phyloP scores from a whole-genome alignment of 2,113 vertebrate species.

The Variabilichromis moorii region DNA sequence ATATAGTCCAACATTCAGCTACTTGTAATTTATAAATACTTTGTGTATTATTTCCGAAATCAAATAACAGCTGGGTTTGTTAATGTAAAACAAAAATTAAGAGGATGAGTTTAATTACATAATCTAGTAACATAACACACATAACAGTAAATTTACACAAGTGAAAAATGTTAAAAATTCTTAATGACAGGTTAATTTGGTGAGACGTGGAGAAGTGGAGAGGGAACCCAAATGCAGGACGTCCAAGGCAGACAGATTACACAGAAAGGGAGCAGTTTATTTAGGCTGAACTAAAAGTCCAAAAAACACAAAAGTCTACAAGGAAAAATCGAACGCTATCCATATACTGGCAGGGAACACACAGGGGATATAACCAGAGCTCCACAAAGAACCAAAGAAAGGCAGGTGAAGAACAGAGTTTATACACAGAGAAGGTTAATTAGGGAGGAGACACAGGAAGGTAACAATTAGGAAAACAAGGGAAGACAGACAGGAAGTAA shows the following conservation, averaged over 20 bases:
- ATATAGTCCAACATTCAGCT: background rate
- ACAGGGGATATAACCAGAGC: background rate
- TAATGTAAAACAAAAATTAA: background rate
- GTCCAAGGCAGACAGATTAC: background rate
- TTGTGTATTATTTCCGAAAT: background rate
- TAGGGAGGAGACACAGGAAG: background rate
- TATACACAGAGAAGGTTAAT: background rate
- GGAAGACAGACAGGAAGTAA: background rate
- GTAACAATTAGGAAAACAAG: background rate
- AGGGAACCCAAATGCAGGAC: background rate
- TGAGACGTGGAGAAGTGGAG: background rate
- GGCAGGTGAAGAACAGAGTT: background rate
- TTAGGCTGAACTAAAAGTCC: background rate
- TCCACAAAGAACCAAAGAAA: background rate
- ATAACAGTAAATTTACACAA: accelerated
- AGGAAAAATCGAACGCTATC: accelerated
- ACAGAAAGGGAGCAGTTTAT: accelerated
- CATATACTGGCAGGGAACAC: accelerated
- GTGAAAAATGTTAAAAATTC: accelerated
- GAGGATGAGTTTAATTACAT: background rate
- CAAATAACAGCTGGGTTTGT: background rate
- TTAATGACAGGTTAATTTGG: background rate
- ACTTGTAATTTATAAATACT: background rate
- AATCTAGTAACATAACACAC: background rate
- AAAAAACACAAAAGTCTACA: background rate